Conservation (phyloP, 2,888 invertebrate genomes). For the Athalia cordata region DNA sequence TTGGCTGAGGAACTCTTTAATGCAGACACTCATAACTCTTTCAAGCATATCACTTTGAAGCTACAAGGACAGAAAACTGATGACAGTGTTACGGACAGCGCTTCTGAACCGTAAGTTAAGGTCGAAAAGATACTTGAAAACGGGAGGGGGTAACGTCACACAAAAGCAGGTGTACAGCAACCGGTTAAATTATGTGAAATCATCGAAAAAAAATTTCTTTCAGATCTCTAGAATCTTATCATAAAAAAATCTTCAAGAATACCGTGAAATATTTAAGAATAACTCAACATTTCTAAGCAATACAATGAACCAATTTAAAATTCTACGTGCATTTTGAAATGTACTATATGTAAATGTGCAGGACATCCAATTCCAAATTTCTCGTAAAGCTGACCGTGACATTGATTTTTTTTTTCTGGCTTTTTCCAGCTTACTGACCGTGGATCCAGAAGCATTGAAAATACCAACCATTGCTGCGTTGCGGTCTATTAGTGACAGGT, state of each 20-base stretch:
- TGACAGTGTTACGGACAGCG: slow-evolving; percentile 82
- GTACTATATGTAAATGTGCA: too few species aligned
- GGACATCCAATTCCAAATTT: too few species aligned
- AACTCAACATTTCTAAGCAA: too few species aligned
- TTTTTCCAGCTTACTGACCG: slow-evolving; percentile 78
- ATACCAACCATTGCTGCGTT: slow-evolving; percentile 86
- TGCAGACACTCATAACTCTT: slow-evolving; percentile 85
- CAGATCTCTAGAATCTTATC: too few species aligned
- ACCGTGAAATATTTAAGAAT: too few species aligned
- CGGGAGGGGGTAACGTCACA: too few species aligned
- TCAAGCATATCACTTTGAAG: slow-evolving; percentile 81
- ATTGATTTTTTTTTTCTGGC: slow-evolving; percentile 25
- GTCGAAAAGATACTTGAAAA: background rate
- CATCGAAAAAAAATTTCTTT: too few species aligned
- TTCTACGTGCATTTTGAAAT: background rate
- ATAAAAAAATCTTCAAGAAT: too few species aligned
- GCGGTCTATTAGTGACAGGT: slow-evolving; percentile 85
- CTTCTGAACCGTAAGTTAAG: slow-evolving; percentile 83
- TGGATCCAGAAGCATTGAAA: slow-evolving; percentile 79
- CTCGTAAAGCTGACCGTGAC: background rate
- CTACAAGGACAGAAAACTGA: slow-evolving; percentile 87
- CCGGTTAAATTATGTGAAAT: too few species aligned
- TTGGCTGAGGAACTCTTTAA: slow-evolving; percentile 83
- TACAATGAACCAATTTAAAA: background rate
- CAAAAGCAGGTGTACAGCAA: too few species aligned